These are phyloP conservation scores for Drosophila nigricruria DNA, from an alignment of 2,888 invertebrate genomes.

Conservation along the genomic window DNA sequence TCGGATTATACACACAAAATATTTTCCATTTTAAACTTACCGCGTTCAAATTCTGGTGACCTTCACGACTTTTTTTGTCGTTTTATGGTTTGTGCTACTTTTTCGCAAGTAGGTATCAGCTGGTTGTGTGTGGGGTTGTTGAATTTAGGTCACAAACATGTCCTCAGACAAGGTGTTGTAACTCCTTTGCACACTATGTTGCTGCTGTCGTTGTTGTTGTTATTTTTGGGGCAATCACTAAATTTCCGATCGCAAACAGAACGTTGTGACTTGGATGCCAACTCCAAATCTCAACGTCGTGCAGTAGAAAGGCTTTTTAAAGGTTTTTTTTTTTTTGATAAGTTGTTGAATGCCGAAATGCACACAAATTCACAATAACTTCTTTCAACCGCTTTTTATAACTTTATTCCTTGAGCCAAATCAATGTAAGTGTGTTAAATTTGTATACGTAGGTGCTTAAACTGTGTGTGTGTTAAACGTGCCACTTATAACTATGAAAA, in stretches of 20 bases:
- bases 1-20: neutral
- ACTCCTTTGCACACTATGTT: constrained; percentile 22
- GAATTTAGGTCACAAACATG: constrained; percentile 70
- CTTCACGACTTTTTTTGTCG: constrained; percentile 32
- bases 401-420: constrained; percentile 20
- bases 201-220: constrained; percentile 1
- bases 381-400: constrained; percentile 6
- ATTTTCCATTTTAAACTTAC: constrained; percentile 29
- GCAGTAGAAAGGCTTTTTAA: neutral
- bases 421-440: constrained; percentile 19
- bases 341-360: constrained; percentile 17
- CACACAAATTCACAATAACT: constrained; percentile 19
- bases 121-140: constrained; percentile 40
- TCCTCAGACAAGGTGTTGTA: constrained; percentile 48
- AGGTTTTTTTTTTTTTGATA: neutral
- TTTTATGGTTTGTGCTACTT: constrained; percentile 47
- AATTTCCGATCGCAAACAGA: constrained; percentile 19
- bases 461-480: constrained; percentile 25
- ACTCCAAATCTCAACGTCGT: neutral
- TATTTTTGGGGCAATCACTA: constrained; percentile 7
- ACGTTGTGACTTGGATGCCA: constrained; percentile 1
- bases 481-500: constrained; percentile 31
- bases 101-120: constrained; percentile 33
- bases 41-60: constrained; percentile 42
- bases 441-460: constrained; percentile 33